A percentile compares a stretch with the other conserved stretches of the same genome.
Evolutionary conservation across 2,888 invertebrate genomes (phyloP).

Genomic region (Eudemis profundana): DNA sequence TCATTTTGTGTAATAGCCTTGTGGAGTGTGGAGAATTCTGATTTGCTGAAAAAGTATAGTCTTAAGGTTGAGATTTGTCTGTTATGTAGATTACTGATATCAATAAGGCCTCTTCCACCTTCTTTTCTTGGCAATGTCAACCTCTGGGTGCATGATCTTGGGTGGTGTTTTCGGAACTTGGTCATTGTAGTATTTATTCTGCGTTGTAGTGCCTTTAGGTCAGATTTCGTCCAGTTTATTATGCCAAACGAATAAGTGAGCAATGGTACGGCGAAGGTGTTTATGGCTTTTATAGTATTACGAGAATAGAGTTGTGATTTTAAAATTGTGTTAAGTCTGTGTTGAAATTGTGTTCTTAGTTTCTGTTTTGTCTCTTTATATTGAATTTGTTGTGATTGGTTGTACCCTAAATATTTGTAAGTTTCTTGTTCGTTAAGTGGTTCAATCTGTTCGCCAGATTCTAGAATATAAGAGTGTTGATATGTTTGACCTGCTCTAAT

Average conservation of each 20-base stretch:
- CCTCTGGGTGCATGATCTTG: conserved; percentile 45
- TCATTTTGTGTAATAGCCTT: not conserved
- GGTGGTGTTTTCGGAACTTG: conserved; percentile 47
- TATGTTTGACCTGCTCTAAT: not conserved
- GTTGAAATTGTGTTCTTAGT: conserved; percentile 36
- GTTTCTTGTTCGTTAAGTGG: conserved; percentile 34
- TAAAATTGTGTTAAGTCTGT: conserved; percentile 38
- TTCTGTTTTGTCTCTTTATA: conserved; percentile 42
- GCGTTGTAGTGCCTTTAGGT: conserved; percentile 45
- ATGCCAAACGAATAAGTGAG: conserved; percentile 50
- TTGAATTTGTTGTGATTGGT: conserved; percentile 40
- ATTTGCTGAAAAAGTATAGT: not conserved
- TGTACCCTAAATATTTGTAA: conserved; percentile 45
- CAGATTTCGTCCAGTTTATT: conserved; percentile 46
- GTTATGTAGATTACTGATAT: too few relatives aligned
- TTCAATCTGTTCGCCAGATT: conserved; percentile 22
- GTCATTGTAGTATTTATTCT: conserved; percentile 43
- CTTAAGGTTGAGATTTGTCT: too few relatives aligned
- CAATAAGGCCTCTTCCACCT: too few relatives aligned
- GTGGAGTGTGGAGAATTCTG: not conserved
- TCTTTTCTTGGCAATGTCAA: conserved; percentile 26
- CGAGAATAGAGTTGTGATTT: conserved; percentile 40
- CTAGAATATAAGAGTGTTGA: not conserved
- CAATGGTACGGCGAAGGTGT: conserved; percentile 47
- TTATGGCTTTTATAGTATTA: conserved; percentile 47